These are phyloP conservation scores for Struthio camelus DNA, from an alignment of 2,113 vertebrate species.

Conservation along the genomic window DNA sequence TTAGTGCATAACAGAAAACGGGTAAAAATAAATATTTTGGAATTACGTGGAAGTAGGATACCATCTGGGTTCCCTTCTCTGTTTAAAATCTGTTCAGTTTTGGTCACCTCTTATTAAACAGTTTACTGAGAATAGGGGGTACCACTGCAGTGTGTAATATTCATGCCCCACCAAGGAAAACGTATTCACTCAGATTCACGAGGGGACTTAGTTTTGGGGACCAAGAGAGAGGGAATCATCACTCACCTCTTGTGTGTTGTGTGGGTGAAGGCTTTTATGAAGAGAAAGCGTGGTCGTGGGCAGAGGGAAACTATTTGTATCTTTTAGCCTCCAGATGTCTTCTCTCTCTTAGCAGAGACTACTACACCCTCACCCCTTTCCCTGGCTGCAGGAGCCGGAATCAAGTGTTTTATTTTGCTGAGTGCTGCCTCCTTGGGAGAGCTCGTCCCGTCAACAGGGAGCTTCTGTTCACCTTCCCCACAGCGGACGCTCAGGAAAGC, in stretches of 20 bases:
- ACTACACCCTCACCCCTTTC: neutral
- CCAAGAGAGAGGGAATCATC: neutral
- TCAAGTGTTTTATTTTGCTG: neutral
- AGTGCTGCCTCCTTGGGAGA: neutral
- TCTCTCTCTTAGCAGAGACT: neutral
- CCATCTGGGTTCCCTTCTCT: conserved; percentile 5
- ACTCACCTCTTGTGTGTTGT: neutral
- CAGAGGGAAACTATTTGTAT: neutral
- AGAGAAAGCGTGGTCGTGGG: neutral
- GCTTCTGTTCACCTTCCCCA: neutral
- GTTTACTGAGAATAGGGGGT: neutral
- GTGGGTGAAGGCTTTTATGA: neutral
- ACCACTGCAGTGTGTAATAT: neutral
- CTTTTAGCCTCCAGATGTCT: neutral
- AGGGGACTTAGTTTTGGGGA: neutral
- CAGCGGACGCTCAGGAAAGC: neutral
- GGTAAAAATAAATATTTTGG: conserved; percentile 23
- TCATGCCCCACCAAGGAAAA: neutral
- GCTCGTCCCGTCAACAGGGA: neutral
- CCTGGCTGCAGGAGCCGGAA: neutral
- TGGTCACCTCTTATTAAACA: neutral
- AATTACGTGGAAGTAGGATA: conserved; percentile 3
- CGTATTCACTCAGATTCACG: neutral
- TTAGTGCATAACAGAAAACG: conserved; percentile 1
- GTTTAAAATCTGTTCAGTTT: conserved; percentile 17